Evolutionary conservation across 2,113 vertebrate species (phyloP), one percentile per base, ranked within the genome.

Genomic region (Mobula birostris): DNA sequence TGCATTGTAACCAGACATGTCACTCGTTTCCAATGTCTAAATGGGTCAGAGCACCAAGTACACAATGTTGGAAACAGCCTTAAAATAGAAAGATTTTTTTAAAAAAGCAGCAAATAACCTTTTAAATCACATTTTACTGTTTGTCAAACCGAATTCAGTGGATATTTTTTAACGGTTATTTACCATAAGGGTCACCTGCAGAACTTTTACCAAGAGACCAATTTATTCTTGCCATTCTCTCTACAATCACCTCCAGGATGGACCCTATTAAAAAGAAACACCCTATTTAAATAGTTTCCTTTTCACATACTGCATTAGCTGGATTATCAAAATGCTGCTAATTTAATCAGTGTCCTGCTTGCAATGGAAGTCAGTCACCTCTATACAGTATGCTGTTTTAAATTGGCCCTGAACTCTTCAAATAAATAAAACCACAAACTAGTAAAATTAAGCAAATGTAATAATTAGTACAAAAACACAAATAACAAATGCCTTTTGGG

Each of bases 111-210:
- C 88, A 68, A 70, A 70, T 93, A 32, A 74, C 91, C 40, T 93
- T 93, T 93, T 74, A 56, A 93, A 93, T 48, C 9, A 9, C 21
- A 19, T 36, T 21, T 74, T 72, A 56, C 40, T 56, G 91, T 74
- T 93, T 74, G 70, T 93, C 91, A 93, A 93, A 93, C 66, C 12
- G 36, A 92, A 72, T 92, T 92, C 66, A 72, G 83, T 87, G 58
- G 15, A 72, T 72, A 92, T 92, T 72, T 15, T 40, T 40, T 72
- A 36, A 32, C 27, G 14, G 12, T 56, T 93, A 93, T 74, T 93
- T 93, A 93, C 21, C 7, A 36, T 74, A 48, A 93, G 74, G 91
- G 91, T 93, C 68, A 74, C 66, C 9, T 74, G 36, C 91, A 40
- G 68, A 27, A 48, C 48, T 72, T 70, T 92, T 92, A 72, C 7